Evolutionary conservation across 2,113 vertebrate species (phyloP).

Genomic region (Bufo bufo): DNA sequence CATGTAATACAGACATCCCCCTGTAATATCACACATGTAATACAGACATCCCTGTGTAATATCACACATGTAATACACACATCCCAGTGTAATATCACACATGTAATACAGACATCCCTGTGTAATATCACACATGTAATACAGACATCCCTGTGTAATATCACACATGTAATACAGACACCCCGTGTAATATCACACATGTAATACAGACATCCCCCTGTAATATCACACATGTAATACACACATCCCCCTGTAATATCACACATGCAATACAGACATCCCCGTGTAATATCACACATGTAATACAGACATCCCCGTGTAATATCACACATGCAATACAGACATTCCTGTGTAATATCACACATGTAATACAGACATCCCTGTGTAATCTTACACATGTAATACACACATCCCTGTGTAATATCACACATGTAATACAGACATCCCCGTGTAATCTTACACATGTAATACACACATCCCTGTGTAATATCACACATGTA

Average conservation of each 20-base stretch:
- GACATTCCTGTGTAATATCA: not conserved
- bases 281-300: not conserved
- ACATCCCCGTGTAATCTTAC: not conserved
- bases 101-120: not conserved
- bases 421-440: not conserved
- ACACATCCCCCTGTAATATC: not conserved
- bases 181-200: not conserved
- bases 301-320: not conserved
- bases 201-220: not conserved
- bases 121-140: not conserved
- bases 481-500: not conserved
- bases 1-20: not conserved
- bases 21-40: not conserved
- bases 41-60: not conserved
- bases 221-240: not conserved
- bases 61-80: not conserved
- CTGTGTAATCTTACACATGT: not conserved
- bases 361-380: not conserved
- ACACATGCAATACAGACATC: not conserved
- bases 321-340: not conserved
- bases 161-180: not conserved
- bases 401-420: not conserved
- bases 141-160: not conserved
- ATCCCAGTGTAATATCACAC: not conserved
- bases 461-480: no score